These are phyloP conservation scores for Ypsolopha sequella DNA, from an alignment of 2,888 invertebrate genomes.

Conservation along the genomic window DNA sequence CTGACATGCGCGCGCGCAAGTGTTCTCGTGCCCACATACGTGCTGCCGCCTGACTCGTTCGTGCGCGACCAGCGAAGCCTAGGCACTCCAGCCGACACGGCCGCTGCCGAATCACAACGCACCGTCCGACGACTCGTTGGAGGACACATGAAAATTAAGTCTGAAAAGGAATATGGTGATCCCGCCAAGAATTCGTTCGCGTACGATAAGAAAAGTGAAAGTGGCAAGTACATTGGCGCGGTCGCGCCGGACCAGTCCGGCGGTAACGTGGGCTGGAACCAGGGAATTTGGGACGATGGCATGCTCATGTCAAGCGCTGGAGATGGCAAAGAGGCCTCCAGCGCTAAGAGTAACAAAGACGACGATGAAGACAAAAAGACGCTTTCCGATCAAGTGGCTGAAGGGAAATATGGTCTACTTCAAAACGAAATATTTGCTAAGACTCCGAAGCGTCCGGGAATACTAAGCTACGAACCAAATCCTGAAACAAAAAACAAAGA, in stretches of 20 bases:
- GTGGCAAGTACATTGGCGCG: conserved; percentile 50
- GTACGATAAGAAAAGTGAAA: conserved; percentile 44
- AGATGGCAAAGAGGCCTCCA: conserved; percentile 67
- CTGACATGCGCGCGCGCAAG: conserved; percentile 58
- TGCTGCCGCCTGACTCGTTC: conserved; percentile 66
- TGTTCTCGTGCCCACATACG: conserved; percentile 66
- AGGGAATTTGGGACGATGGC: conserved; percentile 74
- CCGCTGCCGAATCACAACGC: conserved; percentile 52
- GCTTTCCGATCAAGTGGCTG: conserved; percentile 89
- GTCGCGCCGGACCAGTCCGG: conserved; percentile 58
- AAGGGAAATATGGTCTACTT: conserved; percentile 91
- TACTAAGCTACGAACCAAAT: conserved; percentile 85
- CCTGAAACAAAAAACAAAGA: conserved; percentile 84
- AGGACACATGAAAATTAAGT: conserved; percentile 72
- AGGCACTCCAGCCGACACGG: conserved; percentile 35
- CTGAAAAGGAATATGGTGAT: conserved; percentile 49
- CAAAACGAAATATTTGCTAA: conserved; percentile 85
- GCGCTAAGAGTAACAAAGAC: conserved; percentile 43
- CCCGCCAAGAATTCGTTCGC: conserved; percentile 48
- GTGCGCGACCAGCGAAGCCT: conserved; percentile 64
- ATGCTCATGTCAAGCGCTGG: conserved; percentile 79
- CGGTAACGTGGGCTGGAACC: conserved; percentile 64
- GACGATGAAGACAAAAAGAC: conserved; percentile 85
- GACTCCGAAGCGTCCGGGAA: conserved; percentile 80
- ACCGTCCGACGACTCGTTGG: conserved; percentile 77